Conservation (phyloP, 2,113 vertebrate species). For the Brienomyrus brachyistius region DNA sequence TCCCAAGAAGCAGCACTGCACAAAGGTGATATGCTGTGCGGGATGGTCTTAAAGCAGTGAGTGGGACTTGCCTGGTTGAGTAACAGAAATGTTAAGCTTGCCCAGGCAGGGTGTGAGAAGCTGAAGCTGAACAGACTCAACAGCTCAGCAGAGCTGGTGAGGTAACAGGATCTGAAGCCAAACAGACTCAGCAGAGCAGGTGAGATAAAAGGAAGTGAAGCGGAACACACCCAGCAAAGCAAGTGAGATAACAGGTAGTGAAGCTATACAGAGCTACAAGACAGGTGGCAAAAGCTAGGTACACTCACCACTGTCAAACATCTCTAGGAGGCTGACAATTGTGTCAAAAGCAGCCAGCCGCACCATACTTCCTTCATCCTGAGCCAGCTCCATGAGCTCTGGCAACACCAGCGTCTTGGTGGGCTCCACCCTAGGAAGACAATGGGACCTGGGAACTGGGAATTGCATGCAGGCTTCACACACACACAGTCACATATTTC, state of each 20-base stretch:
- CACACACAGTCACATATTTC: neutral
- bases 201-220: too few relatives aligned
- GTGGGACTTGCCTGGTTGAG: neutral
- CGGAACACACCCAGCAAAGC: neutral
- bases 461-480: neutral
- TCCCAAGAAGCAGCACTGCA: neutral
- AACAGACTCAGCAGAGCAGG: neutral
- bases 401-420: conserved; percentile 79
- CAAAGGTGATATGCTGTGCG: neutral
- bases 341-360: conserved; percentile 87
- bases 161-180: neutral
- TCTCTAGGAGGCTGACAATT: conserved; percentile 76
- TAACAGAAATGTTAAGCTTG: neutral
- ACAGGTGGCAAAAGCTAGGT: neutral
- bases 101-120: neutral
- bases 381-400: conserved; percentile 77
- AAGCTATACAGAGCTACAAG: neutral
- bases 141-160: neutral
- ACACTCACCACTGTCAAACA: conserved; percentile 76
- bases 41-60: neutral
- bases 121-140: neutral
- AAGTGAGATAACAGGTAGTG: neutral
- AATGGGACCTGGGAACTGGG: too few relatives aligned
- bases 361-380: conserved; percentile 78
- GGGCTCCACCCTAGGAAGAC: conserved; percentile 71